A percentile compares a stretch with the other conserved stretches of the same genome.
Evolutionary conservation across 2,888 invertebrate species (phyloP).

Genomic region (Helobdella robusta): DNA sequence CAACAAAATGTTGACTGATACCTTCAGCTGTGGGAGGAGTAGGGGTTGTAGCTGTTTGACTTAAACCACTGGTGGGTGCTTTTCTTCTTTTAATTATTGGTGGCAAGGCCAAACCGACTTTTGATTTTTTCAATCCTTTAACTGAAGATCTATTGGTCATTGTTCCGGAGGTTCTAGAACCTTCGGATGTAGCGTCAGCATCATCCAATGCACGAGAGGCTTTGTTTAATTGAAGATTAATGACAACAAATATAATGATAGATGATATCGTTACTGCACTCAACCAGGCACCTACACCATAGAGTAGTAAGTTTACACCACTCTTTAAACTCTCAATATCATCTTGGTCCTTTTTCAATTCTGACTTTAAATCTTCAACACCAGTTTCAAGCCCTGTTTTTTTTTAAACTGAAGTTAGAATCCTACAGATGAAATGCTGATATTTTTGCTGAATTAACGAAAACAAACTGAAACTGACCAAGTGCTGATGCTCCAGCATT

Average conservation of each 20-base stretch:
- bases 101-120: too few species aligned
- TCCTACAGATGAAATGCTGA: background rate
- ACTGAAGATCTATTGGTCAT: too few species aligned
- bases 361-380: conserved; percentile 19
- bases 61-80: too few species aligned
- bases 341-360: conserved; percentile 17
- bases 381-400: conserved; percentile 22
- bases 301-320: conserved; percentile 25
- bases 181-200: conserved; percentile 23
- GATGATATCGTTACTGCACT: conserved; percentile 30
- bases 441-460: background rate
- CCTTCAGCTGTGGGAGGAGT: too few species aligned
- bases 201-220: conserved; percentile 27
- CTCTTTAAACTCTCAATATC: conserved; percentile 11
- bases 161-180: background rate
- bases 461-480: conserved; percentile 12
- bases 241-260: conserved; percentile 30
- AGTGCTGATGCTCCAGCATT: conserved; percentile 27
- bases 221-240: conserved; percentile 27
- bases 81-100: too few species aligned
- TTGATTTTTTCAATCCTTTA: too few species aligned
- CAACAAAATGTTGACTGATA: too few species aligned
- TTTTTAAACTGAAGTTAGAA: background rate
- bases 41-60: too few species aligned
- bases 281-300: conserved; percentile 29